Evolutionary conservation across 2,888 invertebrate genomes (phyloP).

Genomic region (Eurytoma adleriae): DNA sequence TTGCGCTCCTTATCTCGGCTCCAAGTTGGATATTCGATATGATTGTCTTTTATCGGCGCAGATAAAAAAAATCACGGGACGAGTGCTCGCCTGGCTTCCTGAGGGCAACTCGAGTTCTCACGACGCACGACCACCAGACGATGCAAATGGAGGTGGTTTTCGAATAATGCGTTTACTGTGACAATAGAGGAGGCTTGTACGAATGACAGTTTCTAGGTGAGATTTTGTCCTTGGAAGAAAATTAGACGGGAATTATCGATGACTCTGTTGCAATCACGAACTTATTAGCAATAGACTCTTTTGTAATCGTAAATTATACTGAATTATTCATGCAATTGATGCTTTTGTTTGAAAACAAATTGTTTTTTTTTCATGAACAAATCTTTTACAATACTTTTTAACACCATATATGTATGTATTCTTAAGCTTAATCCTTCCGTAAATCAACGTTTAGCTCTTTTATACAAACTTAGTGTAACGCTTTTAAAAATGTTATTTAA

Average conservation of each 20-base stretch:
- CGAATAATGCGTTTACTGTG: constrained; percentile 14
- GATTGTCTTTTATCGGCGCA: not conserved
- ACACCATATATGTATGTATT: too few species aligned
- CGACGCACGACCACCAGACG: not conserved
- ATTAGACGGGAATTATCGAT: constrained; percentile 2
- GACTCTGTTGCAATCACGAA: too few species aligned
- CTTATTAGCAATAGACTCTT: too few species aligned
- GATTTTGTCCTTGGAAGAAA: not conserved
- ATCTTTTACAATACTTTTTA: too few species aligned
- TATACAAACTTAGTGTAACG: too few species aligned
- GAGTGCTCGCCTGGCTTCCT: not conserved
- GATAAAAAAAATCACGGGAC: constrained; percentile 6
- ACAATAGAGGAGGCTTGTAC: constrained; percentile 35
- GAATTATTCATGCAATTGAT: too few species aligned
- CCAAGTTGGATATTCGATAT: constrained; percentile 27
- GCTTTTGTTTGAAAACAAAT: too few species aligned
- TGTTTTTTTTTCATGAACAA: too few species aligned
- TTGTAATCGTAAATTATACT: too few species aligned
- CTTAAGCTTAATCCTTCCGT: too few species aligned
- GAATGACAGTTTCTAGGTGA: not conserved
- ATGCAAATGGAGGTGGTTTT: not conserved
- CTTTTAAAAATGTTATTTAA: too few species aligned
- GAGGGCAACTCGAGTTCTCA: not conserved
- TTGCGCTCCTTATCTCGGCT: not conserved
- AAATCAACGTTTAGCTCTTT: too few species aligned